Evolutionary conservation across 2,113 vertebrate genomes (phyloP), one percentile per base, ranked within the genome.

Genomic region (Echinops telfairi): DNA sequence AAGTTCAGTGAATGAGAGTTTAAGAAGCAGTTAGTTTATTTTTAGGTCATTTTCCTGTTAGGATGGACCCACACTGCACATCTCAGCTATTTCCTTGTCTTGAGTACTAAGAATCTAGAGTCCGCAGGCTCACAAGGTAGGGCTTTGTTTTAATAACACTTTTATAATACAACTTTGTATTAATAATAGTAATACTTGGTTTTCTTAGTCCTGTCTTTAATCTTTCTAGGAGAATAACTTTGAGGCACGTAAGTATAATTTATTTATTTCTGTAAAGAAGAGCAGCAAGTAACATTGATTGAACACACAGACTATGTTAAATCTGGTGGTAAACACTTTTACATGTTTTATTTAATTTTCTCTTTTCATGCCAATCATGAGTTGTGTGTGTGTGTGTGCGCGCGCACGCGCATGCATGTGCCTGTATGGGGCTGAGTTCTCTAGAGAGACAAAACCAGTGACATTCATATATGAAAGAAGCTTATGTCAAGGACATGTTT

Each of bases 191-290:
- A 38, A 62, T 2, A 43, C 9, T 85, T 73, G 53, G 38, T 83
- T 82, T 82, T 83, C 75, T 90, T 15, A 84, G 87, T 81, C 31
- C 16, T 91, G 73, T 79, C 20, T 62, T 83, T 29, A 58, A 80
- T 89, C 94, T 68, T 93, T 33, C 2, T 38, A 92, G 73, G 5
- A 76, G 27, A 87, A 57, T 76, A 53, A 68, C n/a, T 64, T 33
- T 86, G 75, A 78, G n/a, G 29, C 68, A 83, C 33, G 29, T n/a
- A 89, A 33, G 22, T 66, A 76, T 89, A 53, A 25, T 57, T 91
- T 95, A 71, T 88, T 94, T 93, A 83, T 75, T 76, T 87, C 47
- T 96, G 29, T 33, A 94, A 78, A 92, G 15, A 86, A 27, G 22
- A 86, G 27, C 73, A 43, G 7, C 19, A 68, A 22, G 23, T 53